These are phyloP conservation scores for Copsychus sechellarum DNA, from an alignment of 2,113 vertebrate species.

Conservation along the genomic window DNA sequence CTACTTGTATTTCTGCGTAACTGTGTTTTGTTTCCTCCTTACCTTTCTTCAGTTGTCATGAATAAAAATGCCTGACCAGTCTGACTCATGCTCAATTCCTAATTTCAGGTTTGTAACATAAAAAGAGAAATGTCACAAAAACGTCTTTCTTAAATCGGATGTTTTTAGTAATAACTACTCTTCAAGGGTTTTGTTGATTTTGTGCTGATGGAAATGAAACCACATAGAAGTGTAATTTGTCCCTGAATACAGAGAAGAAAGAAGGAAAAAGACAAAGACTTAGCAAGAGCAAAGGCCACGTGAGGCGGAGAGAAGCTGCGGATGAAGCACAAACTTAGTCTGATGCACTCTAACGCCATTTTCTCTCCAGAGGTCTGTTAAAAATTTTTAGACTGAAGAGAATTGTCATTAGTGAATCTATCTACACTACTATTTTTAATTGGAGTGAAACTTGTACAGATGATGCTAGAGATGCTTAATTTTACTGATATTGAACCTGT, in stretches of 20 bases:
- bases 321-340: not conserved
- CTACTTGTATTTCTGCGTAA: not conserved
- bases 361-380: slow-evolving; percentile 33
- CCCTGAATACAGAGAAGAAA: not conserved
- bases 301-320: not conserved
- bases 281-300: not conserved
- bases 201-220: slow-evolving; percentile 4
- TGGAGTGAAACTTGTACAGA: slow-evolving; percentile 5
- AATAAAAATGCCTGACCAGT: not conserved
- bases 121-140: not conserved
- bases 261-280: not conserved
- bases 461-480: slow-evolving; percentile 41
- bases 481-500: slow-evolving; percentile 43
- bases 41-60: not conserved
- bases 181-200: not conserved
- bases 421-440: not conserved
- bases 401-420: slow-evolving; percentile 6
- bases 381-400: slow-evolving; percentile 15
- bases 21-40: not conserved
- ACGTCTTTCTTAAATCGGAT: not conserved
- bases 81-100: not conserved
- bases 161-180: not conserved
- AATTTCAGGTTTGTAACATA: not conserved
- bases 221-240: not conserved
- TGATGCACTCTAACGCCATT: not conserved